Evolutionary conservation across 1,140 invertebrate genomes (phyloP), one percentile per base, ranked within the genome.

Genomic region (Drosophila nigromelanica): DNA sequence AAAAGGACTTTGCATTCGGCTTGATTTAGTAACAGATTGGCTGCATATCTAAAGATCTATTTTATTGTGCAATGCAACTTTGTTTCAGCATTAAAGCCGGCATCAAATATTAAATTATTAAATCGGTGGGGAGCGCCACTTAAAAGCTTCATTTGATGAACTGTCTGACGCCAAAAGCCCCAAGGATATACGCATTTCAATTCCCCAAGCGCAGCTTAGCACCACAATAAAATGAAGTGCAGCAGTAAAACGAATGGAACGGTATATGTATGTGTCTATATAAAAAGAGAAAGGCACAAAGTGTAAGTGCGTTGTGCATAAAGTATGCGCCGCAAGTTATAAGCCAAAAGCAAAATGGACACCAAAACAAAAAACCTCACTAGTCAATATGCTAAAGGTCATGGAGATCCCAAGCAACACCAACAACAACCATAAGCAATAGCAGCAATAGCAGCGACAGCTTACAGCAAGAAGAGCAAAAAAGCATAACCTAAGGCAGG

Each of bases 201-300:
- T 87, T 86, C 82, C 82, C 82, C 78, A 76, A 86, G 76, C 82
- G 78, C 71, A 87, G 82, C 82, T 86, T 86, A 87, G 82, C 75
- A 54, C 74, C 75, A 87, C 72, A 86, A 86, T 86, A 86, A 86
- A 86, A 86, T 87, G 82, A 86, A 87, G 82, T 86, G 82, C 82
- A 86, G 78, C 78, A 74, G 59, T 82, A 76, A 86, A 78, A 86
- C 69, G 71, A 78, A 63, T 47, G 62, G 52, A 79, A 52, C 72
- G 48, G 55, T 66, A 12, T 35, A 39, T 54, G 37, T 47, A 54
- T n/a, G 2, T 35, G 10, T 35, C 3, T 35, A 18, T 18, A 18
- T 18, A 48, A 14, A 48, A 27, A 43, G 35, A 11, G n/a, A 51
- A 42, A 27, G 40, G 58, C 48, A 42, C 40, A 47, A 55, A 72